A percentile compares a stretch with the other conserved stretches of the same genome.
These are phyloP conservation scores for Rhamnusium bicolor DNA, from an alignment of 2,888 invertebrate species.

Conservation along the genomic window DNA sequence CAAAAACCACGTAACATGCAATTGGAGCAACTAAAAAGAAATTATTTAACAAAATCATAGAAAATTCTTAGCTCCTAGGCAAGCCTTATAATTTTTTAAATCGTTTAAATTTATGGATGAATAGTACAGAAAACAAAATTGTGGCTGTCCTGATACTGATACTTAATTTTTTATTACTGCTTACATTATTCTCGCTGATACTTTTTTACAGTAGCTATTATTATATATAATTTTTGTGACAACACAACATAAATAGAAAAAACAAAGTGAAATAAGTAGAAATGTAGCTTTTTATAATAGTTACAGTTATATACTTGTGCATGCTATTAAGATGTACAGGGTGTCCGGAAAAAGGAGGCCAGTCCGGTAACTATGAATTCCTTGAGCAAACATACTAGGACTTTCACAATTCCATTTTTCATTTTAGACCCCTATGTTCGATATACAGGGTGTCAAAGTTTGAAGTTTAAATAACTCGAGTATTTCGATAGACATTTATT, in stretches of 20 bases:
- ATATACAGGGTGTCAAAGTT: too few relatives aligned
- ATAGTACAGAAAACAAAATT: not conserved
- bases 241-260: slow-evolving; percentile 7
- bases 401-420: too few relatives aligned
- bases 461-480: too few relatives aligned
- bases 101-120: not conserved
- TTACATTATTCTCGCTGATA: not conserved
- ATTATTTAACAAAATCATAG: slow-evolving; percentile 10
- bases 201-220: not conserved
- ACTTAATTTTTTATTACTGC: not conserved
- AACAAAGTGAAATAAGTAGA: not conserved
- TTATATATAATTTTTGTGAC: not conserved
- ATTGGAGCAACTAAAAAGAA: slow-evolving; percentile 24
- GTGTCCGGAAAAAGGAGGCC: too few relatives aligned
- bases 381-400: too few relatives aligned
- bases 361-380: too few relatives aligned
- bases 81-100: not conserved
- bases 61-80: not conserved
- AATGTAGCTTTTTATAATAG: slow-evolving; percentile 17
- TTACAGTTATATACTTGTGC: slow-evolving; percentile 19
- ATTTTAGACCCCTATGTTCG: too few relatives aligned
- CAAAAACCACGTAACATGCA: slow-evolving; percentile 47
- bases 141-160: not conserved
- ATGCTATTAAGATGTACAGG: too few relatives aligned
- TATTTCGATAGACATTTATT: too few relatives aligned